Evolutionary conservation across 2,797 vertebrate genomes (phyloP).

Genomic region (Merluccius polli): DNA sequence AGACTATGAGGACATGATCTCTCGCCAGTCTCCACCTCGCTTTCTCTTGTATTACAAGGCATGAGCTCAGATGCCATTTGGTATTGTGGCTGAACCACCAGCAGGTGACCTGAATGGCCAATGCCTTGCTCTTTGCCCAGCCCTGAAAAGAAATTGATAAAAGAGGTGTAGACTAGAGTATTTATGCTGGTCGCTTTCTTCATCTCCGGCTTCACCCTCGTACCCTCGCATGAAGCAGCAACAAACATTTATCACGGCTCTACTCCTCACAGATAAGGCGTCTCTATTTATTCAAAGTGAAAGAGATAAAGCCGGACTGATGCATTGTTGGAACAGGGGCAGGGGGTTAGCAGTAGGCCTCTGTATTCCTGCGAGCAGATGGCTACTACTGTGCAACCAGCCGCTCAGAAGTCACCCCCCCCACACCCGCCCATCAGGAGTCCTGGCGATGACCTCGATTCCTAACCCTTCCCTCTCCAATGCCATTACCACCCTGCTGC

Average conservation of each 20-base stretch:
- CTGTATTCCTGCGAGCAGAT: conserved; percentile 64
- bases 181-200: background rate
- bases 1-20: background rate
- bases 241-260: conserved; percentile 73
- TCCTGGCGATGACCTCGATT: conserved; percentile 49
- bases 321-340: conserved; percentile 54
- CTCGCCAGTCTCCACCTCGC: conserved; percentile 12
- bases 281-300: conserved; percentile 72
- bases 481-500: conserved; percentile 13
- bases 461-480: conserved; percentile 38
- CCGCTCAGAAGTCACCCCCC: conserved; percentile 22
- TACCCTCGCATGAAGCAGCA: conserved; percentile 54
- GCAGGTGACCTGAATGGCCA: conserved; percentile 54
- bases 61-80: conserved; percentile 40
- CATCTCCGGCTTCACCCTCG: background rate
- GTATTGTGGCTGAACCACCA: conserved; percentile 44
- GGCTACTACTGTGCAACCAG: conserved; percentile 53
- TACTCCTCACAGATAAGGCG: conserved; percentile 68
- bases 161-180: conserved; percentile 58
- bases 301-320: conserved; percentile 69
- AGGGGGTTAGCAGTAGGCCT: conserved; percentile 42
- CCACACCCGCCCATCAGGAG: conserved; percentile 25
- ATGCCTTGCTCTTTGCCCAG: conserved; percentile 38
- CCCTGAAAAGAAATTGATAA: conserved; percentile 56
- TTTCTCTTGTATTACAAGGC: conserved; percentile 27